Evolutionary conservation across 2,797 vertebrate genomes (phyloP), one percentile per base, ranked within the genome.

Genomic region (Sebastes goodei): DNA sequence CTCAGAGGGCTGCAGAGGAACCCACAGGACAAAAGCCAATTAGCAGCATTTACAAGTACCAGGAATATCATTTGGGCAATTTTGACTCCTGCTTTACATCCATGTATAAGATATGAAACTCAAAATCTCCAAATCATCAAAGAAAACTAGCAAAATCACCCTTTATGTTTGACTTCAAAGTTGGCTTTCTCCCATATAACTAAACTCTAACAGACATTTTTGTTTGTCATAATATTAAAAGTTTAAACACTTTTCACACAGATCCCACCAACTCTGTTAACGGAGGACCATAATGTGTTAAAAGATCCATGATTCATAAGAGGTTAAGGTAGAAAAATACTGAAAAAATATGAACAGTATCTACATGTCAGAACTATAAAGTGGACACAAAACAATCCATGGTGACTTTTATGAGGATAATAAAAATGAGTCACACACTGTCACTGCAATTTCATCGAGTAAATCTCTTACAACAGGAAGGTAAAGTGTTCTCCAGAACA

Each of bases 401-500:
- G 11, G 21, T 8, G 65, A 61, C 42, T 33, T 71, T 66, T 72
- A 78, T 30, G 29, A 71, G 33, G 23, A 77, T 15, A 56, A 72
- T 78, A 80, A 71, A 42, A 84, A 62, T 71, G 38, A 32, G 62
- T 61, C 66, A 67, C 42, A 74, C 38, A 59, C 49, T 65, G 20
- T 14, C 21, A 38, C 20, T 32, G n/a, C 59, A 33, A 55, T 65
- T 69, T 25, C n/a, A 60, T 55, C 20, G 25, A 78, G n/a, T 15
- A 71, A 71, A 70, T 69, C 33, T 53, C 52, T 25, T 53, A n/a
- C 10, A 8, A 49, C 21, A 17, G 4, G 3, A n/a, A 53, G 15
- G 38, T 8, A 8, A 76, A 38, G 30, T 14, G n/a, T 63, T 68
- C 14, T 70, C 29, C n/a, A 57, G 14, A 52, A 72, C 38, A 56